Evolutionary conservation across 2,797 vertebrate genomes (phyloP), one percentile per base, ranked within the genome.

Genomic region (Myotis vivesi): DNA sequence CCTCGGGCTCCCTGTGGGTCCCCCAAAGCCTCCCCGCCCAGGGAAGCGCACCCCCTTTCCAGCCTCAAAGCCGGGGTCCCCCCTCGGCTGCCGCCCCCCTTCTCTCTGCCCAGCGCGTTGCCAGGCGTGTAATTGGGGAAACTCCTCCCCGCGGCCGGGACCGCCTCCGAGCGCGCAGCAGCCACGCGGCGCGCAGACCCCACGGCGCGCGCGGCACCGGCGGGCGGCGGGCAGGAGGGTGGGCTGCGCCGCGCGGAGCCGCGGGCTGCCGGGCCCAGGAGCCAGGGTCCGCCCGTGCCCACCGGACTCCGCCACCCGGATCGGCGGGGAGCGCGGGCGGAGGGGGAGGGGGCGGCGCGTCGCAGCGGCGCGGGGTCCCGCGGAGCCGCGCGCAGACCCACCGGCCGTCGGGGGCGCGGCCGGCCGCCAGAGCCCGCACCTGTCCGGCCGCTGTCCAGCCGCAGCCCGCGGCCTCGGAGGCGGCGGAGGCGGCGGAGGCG

Each of bases 61-160:
- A 30, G 66, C 38, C 57, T 19, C 92, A 28, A 62, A 79, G 66
- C 86, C 72, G 0, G 49, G 77, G 86, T 91, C 82, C 88, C 38
- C 85, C 5, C 87, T 28, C 82, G 51, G 49, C 49, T 49, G 3
- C 36, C 0, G 16, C 46, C 46, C 46, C 46, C 13, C 3, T 49
- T 25, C 30, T 19, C 71, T 15, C 55, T 23, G 51, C 55, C 46
- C 22, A 13, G 69, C 49, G 92, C 85, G 25, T 51, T 28, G 92
- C 62, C 92, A 51, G 80, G 89, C 96, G 51, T 71, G 89, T 86
- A 85, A 82, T 36, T 72, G 86, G 95, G 96, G 93, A 81, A 92
- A 92, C 92, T 84, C 87, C 93, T 92, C 93, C 93, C 89, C 30
- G 51, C 92, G 49, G 49, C 49, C 44, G 36, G 75, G 73, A 36